Percentiles rank a stretch among this genome's conserved stretches.
These are phyloP conservation scores for Phacellophora camtschatica DNA, from an alignment of 30 jellyfish, hydroid and myxozoan genomes.

Conservation along the genomic window DNA sequence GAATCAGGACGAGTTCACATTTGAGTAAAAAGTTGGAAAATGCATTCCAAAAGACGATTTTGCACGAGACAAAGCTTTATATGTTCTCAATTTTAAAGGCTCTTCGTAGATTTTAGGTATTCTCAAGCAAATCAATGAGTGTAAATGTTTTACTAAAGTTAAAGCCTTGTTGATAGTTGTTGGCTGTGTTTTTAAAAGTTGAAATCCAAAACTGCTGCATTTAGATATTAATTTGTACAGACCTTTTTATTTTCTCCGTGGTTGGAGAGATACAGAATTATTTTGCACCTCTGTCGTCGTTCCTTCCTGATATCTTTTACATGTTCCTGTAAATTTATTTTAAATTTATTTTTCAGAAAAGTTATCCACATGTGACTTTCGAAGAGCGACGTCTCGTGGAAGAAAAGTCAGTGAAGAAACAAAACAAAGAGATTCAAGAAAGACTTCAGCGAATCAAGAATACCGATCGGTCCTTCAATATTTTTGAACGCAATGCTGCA, in stretches of 20 bases:
- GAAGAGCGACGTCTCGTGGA: conserved; percentile 11
- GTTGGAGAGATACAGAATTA: not conserved
- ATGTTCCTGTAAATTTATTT: not conserved
- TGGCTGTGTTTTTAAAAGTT: too few species aligned
- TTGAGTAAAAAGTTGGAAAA: too few species aligned
- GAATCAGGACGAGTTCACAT: too few species aligned
- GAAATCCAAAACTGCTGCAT: too few species aligned
- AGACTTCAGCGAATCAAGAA: conserved; percentile 13
- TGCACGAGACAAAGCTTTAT: too few species aligned
- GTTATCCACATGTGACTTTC: conserved; percentile 9
- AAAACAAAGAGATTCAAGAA: conserved; percentile 13
- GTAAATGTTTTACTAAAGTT: too few species aligned
- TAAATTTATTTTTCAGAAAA: not conserved
- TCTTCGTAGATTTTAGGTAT: too few species aligned
- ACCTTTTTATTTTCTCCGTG: not conserved
- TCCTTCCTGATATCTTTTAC: not conserved
- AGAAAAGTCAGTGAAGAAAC: not conserved
- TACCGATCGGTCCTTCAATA: not conserved
- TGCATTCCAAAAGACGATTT: too few species aligned
- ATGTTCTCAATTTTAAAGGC: too few species aligned
- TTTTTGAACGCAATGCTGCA: not conserved
- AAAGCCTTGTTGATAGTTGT: too few species aligned
- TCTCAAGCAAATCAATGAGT: too few species aligned
- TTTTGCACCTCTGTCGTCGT: not conserved
- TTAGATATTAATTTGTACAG: not conserved